These are phyloP conservation scores for Pomatorhinus ruficollis DNA, from an alignment of 2,113 vertebrate genomes.

Conservation along the genomic window DNA sequence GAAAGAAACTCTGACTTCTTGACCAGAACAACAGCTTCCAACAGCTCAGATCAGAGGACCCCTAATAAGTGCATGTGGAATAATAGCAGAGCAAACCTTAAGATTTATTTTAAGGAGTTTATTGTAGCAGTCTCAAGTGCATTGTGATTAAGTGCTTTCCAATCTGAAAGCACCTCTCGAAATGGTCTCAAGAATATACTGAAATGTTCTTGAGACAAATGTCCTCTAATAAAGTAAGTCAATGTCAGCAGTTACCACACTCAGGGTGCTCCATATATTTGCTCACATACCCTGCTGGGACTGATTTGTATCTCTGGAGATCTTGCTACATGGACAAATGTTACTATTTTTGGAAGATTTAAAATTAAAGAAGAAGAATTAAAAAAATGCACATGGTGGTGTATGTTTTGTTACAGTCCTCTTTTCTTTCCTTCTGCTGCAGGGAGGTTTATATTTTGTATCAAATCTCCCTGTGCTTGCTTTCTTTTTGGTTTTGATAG, in stretches of 20 bases:
- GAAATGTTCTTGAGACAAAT: neutral
- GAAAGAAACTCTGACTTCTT: neutral
- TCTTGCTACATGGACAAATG: neutral
- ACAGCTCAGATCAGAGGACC: neutral
- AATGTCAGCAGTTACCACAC: neutral
- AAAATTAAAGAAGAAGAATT: neutral
- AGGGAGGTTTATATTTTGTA: neutral
- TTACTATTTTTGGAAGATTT: neutral
- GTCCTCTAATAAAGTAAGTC: constrained; percentile 10
- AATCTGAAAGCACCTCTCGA: neutral
- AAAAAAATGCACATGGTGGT: neutral
- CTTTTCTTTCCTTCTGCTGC: neutral
- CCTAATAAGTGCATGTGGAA: neutral
- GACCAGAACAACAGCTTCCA: neutral
- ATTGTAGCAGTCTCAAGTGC: neutral
- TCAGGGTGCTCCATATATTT: neutral
- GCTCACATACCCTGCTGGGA: neutral
- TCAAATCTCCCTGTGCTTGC: neutral
- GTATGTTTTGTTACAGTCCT: neutral
- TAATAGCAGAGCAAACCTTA: neutral
- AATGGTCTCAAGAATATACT: neutral
- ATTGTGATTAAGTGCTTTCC: neutral
- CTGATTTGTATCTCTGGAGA: neutral
- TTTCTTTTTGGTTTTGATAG: neutral
- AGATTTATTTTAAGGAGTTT: neutral